Base-by-base conservation (phyloP, 2,113 vertebrate species). In the Thomomys bottae region DNA sequence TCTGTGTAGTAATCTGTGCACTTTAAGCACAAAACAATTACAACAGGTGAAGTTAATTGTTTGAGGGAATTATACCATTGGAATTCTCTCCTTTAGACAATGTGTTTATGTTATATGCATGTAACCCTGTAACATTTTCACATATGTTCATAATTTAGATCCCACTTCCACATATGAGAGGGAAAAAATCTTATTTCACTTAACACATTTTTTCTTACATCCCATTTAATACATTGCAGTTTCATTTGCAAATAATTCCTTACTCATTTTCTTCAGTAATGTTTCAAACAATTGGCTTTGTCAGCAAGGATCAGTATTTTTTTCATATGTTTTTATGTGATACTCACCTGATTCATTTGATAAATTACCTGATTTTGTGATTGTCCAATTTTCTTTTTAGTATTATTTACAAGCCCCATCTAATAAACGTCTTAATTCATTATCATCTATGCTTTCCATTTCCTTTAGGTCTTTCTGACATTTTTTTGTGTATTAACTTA, bases 401-500 rank as follows among this genome's bases (percentile, higher is more conserved):
- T 73, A 5, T 89, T 81, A 82, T 8, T 59, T 77, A 26, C 68
- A 14, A 81, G 28, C 40, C 68, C 24, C 0, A 28, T 61, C 57
- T 71, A 72, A 40, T 87, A 77, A 71, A 1, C 17, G 81, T 77
- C 40, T 81, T 93, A 66, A 54, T 14, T 72, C 10, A 3, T 57
- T 77, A 12, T 38, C 30, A n/a, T 66, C 24, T 67, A 2, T 77
- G 42, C 34, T 61, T 64, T 77, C 63, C 1, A 84, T 77, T 67
- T 82, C 34, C 32, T 89, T 79, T 45, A 88, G 42, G 9, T 67
- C 3, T 76, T 80, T 90, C 42, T 82, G 14, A 5, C 49, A 68
- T 67, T 77, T 87, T 92, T 93, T 67, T 18, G 10, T 63, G 21
- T 82, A 36, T 54, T 85, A 75, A 71, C 23, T 64, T 54, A 15